phyloP scores from a whole-genome alignment of 2,888 invertebrate species.

The Patella pellucida region DNA sequence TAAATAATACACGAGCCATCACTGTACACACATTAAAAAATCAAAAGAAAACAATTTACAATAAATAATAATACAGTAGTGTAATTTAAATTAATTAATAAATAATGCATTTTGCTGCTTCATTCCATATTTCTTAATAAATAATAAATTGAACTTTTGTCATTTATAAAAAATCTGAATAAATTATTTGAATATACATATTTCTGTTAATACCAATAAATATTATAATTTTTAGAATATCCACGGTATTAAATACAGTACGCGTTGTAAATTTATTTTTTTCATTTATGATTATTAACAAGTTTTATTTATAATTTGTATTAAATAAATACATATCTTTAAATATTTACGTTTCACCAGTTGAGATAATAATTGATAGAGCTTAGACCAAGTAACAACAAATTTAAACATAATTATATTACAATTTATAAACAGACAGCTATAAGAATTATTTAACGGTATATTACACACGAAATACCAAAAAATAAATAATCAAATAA shows the following conservation, averaged over 20 bases:
- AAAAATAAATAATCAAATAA: background rate
- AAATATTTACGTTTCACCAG: too few species aligned
- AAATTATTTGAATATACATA: too few species aligned
- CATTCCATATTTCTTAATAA: background rate
- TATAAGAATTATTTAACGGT: background rate
- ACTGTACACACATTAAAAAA: slow-evolving; percentile 1
- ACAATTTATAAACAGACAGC: background rate
- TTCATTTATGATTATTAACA: too few species aligned
- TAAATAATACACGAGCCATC: background rate
- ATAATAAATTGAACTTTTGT: background rate
- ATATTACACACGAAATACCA: background rate
- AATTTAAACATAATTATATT: background rate
- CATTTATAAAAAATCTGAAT: too few species aligned
- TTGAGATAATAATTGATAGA: too few species aligned
- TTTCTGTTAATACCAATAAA: too few species aligned
- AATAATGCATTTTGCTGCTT: background rate
- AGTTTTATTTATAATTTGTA: too few species aligned
- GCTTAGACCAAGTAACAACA: background rate
- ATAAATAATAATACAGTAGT: background rate
- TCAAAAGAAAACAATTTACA: background rate
- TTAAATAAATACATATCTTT: too few species aligned
- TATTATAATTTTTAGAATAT: too few species aligned
- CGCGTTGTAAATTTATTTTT: too few species aligned
- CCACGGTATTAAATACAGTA: too few species aligned
- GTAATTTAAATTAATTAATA: background rate